A percentile compares a stretch with the other conserved stretches of the same genome.
phyloP scores from a whole-genome alignment of 35 echinoderm and acorn worm species.

The Acanthaster planci region DNA sequence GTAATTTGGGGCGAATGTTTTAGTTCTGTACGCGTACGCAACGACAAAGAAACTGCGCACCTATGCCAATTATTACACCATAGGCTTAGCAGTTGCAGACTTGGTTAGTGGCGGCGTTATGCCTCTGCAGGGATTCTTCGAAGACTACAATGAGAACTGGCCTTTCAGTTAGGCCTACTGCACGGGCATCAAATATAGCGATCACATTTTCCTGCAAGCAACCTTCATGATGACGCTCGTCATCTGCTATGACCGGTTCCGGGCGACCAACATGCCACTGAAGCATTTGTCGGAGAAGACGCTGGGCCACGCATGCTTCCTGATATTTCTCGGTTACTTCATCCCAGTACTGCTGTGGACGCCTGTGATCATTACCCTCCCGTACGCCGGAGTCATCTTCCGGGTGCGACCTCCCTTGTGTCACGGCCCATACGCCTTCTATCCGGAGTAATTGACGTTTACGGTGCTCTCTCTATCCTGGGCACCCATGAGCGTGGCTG shows the following conservation, averaged over 20 bases:
- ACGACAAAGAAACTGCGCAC: conserved; percentile 48
- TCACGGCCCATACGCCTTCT: background rate
- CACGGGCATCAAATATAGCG: background rate
- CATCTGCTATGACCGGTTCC: conserved; percentile 53
- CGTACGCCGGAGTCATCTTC: background rate
- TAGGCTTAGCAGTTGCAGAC: conserved; percentile 44
- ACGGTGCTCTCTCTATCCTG: background rate
- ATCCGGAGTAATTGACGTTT: background rate
- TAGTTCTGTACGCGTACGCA: conserved; percentile 36
- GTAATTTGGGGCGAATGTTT: conserved; percentile 33
- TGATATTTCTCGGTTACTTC: conserved; percentile 13
- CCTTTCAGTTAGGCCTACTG: conserved; percentile 37
- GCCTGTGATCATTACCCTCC: background rate
- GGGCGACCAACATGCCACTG: conserved; percentile 31
- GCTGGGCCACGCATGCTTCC: background rate
- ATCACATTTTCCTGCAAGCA: conserved; percentile 32
- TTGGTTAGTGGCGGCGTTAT: conserved; percentile 30
- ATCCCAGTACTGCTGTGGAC: conserved; percentile 18
- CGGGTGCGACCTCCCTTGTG: background rate
- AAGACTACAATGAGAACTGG: conserved; percentile 28
- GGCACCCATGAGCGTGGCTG: background rate
- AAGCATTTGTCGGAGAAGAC: conserved; percentile 28
- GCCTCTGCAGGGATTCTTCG: background rate
- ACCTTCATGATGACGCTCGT: conserved; percentile 17
- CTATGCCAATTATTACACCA: conserved; percentile 52